phyloP scores from a whole-genome alignment of 2,113 vertebrate species.

The Pipra filicauda region DNA sequence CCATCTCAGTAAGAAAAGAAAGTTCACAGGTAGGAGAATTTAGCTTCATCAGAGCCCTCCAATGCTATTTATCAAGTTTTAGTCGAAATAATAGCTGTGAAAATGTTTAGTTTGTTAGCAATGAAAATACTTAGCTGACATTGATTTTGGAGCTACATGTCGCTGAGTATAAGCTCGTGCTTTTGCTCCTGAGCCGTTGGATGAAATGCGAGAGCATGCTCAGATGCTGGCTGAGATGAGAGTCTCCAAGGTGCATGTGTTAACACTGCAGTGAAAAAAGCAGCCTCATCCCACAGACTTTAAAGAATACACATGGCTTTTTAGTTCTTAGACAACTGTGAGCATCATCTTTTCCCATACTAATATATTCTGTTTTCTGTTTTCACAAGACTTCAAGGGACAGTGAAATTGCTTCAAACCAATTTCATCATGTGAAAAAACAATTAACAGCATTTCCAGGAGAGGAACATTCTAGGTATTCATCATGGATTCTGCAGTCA shows the following conservation, averaged over 20 bases:
- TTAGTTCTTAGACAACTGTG: background rate
- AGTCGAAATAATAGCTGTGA: slow-evolving; percentile 1
- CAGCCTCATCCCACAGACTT: slow-evolving; percentile 4
- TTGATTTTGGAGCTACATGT: slow-evolving; percentile 4
- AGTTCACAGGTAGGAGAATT: background rate
- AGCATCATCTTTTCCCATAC: background rate
- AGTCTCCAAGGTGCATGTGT: slow-evolving; percentile 26
- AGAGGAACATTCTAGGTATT: slow-evolving; percentile 21
- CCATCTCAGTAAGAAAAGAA: background rate
- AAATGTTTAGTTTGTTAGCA: slow-evolving; percentile 1
- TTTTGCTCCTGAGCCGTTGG: slow-evolving; percentile 7
- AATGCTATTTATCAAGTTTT: background rate
- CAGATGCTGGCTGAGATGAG: background rate
- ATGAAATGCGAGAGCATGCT: slow-evolving; percentile 50
- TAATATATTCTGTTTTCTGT: slow-evolving; percentile 5
- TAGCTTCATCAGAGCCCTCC: background rate
- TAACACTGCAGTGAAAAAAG: background rate
- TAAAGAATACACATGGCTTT: background rate
- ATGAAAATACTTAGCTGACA: background rate
- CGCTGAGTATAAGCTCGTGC: background rate
- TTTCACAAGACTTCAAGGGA: slow-evolving; percentile 47
- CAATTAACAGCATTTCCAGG: slow-evolving; percentile 25
- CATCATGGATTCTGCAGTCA: background rate
- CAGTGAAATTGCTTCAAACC: slow-evolving; percentile 44
- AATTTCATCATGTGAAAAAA: slow-evolving; percentile 45